Evolutionary conservation across 2,888 invertebrate species (phyloP).

Genomic region (Diloba caeruleocephala): DNA sequence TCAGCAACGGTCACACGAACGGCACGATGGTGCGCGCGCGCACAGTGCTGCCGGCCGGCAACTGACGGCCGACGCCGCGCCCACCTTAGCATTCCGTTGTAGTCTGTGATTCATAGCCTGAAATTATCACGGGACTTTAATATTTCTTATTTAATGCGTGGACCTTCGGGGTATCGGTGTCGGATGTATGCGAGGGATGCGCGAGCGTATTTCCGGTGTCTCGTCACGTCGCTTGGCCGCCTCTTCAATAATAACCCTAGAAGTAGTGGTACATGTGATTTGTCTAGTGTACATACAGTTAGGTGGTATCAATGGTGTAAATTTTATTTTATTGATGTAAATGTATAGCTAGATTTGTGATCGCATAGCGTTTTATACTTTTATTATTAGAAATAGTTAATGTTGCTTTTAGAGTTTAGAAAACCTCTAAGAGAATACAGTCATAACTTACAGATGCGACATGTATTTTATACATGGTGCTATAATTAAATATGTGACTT

Average conservation of each 20-base stretch:
- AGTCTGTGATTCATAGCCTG: conserved; percentile 72
- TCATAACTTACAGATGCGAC: conserved; percentile 45
- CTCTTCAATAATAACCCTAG: conserved; percentile 53
- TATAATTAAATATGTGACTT: conserved; percentile 40
- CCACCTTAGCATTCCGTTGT: conserved; percentile 65
- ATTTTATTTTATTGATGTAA: conserved; percentile 82
- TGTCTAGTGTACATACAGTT: conserved; percentile 85
- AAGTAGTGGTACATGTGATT: conserved; percentile 81
- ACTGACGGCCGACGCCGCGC: conserved; percentile 74
- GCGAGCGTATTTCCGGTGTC: conserved; percentile 34
- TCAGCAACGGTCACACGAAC: conserved; percentile 75
- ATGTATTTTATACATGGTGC: conserved; percentile 53
- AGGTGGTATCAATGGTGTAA: conserved; percentile 83
- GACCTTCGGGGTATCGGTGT: conserved; percentile 56
- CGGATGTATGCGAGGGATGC: conserved; percentile 32
- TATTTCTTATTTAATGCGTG: conserved; percentile 53
- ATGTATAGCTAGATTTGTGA: conserved; percentile 83
- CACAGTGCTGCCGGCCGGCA: conserved; percentile 83
- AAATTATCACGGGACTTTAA: conserved; percentile 53
- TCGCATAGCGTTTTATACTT: conserved; percentile 85
- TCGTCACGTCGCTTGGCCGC: conserved; percentile 27
- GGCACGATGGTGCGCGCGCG: conserved; percentile 70
- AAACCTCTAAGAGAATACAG: conserved; percentile 55
- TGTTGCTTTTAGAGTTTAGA: conserved; percentile 67
- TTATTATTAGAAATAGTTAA: conserved; percentile 70